A percentile compares a stretch with the other conserved stretches of the same genome.
phyloP scores from a whole-genome alignment of 2,113 vertebrate genomes.

The Nyctibius bracteatus region DNA sequence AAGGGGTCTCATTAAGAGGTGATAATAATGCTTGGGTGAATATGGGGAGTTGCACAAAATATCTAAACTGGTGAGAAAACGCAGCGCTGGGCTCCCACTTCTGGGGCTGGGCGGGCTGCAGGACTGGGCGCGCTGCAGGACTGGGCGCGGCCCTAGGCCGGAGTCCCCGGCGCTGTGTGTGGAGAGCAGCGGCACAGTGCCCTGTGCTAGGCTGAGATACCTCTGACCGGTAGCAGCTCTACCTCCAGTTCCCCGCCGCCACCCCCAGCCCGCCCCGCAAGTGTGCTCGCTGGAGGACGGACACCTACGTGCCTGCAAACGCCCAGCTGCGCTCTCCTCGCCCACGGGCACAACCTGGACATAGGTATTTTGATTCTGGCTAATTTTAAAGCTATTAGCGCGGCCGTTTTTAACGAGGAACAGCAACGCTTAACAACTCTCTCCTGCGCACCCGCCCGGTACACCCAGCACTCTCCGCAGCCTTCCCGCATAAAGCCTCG shows the following conservation, averaged over 20 bases:
- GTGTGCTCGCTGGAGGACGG: too few species aligned
- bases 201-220: too few species aligned
- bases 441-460: too few species aligned
- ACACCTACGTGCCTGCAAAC: too few species aligned
- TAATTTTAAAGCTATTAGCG: background rate
- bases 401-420: background rate
- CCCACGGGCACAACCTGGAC: background rate
- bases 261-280: too few species aligned
- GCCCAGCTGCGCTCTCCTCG: background rate
- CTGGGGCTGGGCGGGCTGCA: background rate
- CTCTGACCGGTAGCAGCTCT: too few species aligned
- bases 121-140: too few species aligned
- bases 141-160: too few species aligned
- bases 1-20: constrained; percentile 94
- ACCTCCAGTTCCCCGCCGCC: too few species aligned
- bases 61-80: constrained; percentile 33
- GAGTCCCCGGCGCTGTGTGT: too few species aligned
- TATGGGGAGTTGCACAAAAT: constrained; percentile 70
- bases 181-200: too few species aligned
- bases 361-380: background rate
- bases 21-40: constrained; percentile 95
- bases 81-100: background rate
- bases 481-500: background rate
- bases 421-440: too few species aligned
- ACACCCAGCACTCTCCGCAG: background rate